Percentiles rank a stretch among this genome's conserved stretches.
phyloP scores from a whole-genome alignment of 2,113 vertebrate genomes.

The Daboia siamensis region DNA sequence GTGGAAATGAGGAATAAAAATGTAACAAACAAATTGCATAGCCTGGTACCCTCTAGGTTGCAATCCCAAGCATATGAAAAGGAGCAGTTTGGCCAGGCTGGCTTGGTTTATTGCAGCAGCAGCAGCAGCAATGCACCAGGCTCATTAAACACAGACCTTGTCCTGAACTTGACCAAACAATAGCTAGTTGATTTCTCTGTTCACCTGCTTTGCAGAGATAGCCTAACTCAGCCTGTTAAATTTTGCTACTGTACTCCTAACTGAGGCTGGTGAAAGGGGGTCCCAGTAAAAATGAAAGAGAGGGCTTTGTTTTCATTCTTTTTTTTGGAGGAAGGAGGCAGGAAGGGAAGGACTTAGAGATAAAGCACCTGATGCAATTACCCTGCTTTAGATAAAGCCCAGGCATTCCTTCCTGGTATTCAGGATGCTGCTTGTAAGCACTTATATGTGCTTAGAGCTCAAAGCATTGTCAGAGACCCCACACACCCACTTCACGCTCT shows the following conservation, averaged over 20 bases:
- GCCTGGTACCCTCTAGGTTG: not conserved
- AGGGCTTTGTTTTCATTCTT: not conserved
- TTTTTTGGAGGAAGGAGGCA: not conserved
- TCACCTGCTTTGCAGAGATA: not conserved
- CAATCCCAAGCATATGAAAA: not conserved
- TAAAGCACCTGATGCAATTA: slow-evolving; percentile 70
- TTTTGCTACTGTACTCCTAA: not conserved
- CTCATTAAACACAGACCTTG: not conserved
- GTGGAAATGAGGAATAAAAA: not conserved
- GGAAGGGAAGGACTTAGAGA: slow-evolving; percentile 70
- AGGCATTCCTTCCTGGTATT: slow-evolving; percentile 56
- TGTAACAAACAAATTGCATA: not conserved
- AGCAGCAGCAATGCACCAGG: not conserved
- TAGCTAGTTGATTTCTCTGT: no score
- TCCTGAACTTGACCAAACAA: not conserved
- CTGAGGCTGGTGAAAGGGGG: not conserved
- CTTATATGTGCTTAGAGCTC: no score
- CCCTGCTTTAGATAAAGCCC: slow-evolving; percentile 68
- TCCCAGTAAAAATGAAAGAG: not conserved
- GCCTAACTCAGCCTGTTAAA: not conserved
- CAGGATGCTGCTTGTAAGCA: no score
- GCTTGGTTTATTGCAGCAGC: no score
- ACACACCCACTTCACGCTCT: no score
- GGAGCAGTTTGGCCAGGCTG: not conserved
- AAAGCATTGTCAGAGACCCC: no score